Conservation (phyloP, 2,113 vertebrate species). For the crab-eating macaque (Macaca fascicularis) region DNA sequence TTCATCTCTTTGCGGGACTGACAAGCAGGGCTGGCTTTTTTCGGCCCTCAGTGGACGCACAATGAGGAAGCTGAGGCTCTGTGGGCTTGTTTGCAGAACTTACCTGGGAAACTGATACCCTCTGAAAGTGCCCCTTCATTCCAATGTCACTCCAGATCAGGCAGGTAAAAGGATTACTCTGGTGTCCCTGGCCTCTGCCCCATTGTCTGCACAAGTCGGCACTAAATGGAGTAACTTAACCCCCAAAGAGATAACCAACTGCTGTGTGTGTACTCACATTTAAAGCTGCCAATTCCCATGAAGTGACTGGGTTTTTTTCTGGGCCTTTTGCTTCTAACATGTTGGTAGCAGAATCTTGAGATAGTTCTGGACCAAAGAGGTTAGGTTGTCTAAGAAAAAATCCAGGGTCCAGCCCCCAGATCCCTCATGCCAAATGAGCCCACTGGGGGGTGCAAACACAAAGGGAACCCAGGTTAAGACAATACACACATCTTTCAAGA, state of each 20-base stretch:
- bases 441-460: neutral
- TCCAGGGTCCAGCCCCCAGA: neutral
- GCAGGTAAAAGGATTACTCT: slow-evolving; percentile 86
- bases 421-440: neutral
- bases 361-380: neutral
- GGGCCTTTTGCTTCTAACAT: slow-evolving; percentile 52
- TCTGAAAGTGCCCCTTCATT: slow-evolving; percentile 82
- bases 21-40: slow-evolving; percentile 25
- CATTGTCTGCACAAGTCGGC: slow-evolving; percentile 84
- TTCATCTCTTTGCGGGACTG: slow-evolving; percentile 49
- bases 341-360: slow-evolving; percentile 26
- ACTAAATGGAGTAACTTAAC: slow-evolving; percentile 81
- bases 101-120: slow-evolving; percentile 86
- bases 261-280: slow-evolving; percentile 66
- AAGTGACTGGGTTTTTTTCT: slow-evolving; percentile 73
- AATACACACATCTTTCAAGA: accelerated
- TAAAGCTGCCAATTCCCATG: slow-evolving; percentile 86
- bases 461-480: neutral
- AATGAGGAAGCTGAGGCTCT: neutral
- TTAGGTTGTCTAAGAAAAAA: neutral
- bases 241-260: slow-evolving; percentile 76
- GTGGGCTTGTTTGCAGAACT: slow-evolving; percentile 71
- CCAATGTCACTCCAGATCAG: slow-evolving; percentile 81
- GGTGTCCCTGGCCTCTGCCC: slow-evolving; percentile 77
- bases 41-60: neutral